A percentile compares a stretch with the other conserved stretches of the same genome.
phyloP scores from a whole-genome alignment of 1,140 invertebrate genomes.

The Brachionus manjavacas region DNA sequence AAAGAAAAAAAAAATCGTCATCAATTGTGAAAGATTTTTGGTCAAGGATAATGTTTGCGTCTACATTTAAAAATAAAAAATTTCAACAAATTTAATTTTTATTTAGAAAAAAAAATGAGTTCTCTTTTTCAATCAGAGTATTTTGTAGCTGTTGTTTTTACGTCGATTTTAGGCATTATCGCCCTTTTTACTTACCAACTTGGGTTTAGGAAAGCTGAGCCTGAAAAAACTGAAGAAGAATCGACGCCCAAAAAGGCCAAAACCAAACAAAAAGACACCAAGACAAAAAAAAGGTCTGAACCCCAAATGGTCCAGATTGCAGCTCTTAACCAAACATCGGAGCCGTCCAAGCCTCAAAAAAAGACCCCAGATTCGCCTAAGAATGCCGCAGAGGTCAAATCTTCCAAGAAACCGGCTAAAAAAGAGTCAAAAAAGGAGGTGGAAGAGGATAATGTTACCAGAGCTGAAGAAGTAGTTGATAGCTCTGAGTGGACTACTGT shows the following conservation, averaged over 20 bases:
- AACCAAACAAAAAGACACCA: not conserved
- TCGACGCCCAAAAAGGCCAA: not conserved
- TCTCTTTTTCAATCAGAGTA: slow-evolving; percentile 5
- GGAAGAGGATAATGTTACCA: not conserved
- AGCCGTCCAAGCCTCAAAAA: not conserved
- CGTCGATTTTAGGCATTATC: not conserved
- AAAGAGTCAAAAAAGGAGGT: slow-evolving; percentile 15
- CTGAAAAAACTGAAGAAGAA: not conserved
- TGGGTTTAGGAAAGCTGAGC: not conserved
- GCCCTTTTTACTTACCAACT: not conserved
- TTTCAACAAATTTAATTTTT: not conserved
- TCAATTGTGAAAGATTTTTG: slow-evolving; percentile 11
- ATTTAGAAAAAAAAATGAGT: not conserved
- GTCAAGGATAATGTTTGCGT: slow-evolving; percentile 27
- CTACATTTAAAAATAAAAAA: not conserved
- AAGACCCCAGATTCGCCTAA: not conserved
- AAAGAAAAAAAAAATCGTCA: not conserved
- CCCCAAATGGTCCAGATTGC: not conserved
- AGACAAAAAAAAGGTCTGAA: not conserved
- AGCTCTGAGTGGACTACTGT: slow-evolving; percentile 18
- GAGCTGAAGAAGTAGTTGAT: not conserved
- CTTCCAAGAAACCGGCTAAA: not conserved
- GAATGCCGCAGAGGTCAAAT: not conserved
- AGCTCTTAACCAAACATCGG: not conserved
- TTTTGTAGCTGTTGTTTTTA: not conserved